Evolutionary conservation across 2,888 invertebrate genomes (phyloP).

Genomic region (Gonocerus acuteangulatus): DNA sequence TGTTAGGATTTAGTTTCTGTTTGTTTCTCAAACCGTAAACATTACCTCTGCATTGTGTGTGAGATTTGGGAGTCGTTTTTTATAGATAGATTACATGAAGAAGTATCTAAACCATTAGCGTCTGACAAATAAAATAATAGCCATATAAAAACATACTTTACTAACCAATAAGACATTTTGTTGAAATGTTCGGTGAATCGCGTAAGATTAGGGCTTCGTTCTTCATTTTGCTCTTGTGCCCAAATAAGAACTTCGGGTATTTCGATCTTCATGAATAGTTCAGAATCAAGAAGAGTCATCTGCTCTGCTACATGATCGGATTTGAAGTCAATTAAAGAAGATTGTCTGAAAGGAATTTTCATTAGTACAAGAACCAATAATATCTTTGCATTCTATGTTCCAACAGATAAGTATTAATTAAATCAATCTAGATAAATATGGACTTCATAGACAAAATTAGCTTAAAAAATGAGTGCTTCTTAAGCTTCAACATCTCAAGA

Average conservation of each 20-base stretch:
- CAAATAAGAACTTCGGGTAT: slow-evolving; percentile 94
- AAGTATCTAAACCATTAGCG: too few species aligned
- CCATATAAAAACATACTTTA: slow-evolving; percentile 4
- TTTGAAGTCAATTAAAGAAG: slow-evolving; percentile 82
- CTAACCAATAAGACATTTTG: slow-evolving; percentile 94
- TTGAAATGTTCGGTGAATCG: slow-evolving; percentile 98
- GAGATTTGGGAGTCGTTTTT: too few species aligned
- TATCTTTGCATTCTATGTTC: background rate
- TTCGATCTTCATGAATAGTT: slow-evolving; percentile 91
- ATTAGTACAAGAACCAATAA: background rate
- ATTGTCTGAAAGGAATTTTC: slow-evolving; percentile 42
- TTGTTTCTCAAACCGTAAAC: too few species aligned
- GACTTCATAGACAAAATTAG: too few species aligned
- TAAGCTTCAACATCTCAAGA: too few species aligned
- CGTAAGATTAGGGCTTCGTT: slow-evolving; percentile 91
- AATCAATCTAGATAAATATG: too few species aligned
- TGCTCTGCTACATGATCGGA: slow-evolving; percentile 93
- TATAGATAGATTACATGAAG: too few species aligned
- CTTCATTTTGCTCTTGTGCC: slow-evolving; percentile 96
- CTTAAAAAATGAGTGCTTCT: too few species aligned
- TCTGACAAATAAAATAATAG: background rate
- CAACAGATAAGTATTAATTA: background rate
- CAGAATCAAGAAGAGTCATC: slow-evolving; percentile 93
- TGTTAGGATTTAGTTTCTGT: too few species aligned
- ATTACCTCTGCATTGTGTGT: too few species aligned